These are phyloP conservation scores for Nestor notabilis DNA, from an alignment of 2,113 vertebrate genomes.

Conservation along the genomic window DNA sequence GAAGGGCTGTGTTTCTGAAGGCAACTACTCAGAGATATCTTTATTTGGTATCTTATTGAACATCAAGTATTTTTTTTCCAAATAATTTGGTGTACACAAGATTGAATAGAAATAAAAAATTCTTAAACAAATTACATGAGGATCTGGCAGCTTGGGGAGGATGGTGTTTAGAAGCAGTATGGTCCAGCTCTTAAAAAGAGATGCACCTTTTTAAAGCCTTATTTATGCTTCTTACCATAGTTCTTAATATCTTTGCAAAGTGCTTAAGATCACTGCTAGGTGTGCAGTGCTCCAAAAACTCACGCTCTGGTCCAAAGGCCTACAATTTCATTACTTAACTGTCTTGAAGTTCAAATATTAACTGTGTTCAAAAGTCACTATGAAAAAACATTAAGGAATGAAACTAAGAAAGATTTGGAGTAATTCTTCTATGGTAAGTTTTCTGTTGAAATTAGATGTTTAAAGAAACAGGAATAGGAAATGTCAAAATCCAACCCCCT, in stretches of 20 bases:
- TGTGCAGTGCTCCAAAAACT: neutral
- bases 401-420: neutral
- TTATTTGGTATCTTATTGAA: neutral
- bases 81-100: neutral
- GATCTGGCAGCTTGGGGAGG: neutral
- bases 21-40: neutral
- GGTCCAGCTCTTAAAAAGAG: neutral
- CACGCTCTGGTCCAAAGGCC: neutral
- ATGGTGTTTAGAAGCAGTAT: rapidly evolving
- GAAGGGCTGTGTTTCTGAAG: neutral
- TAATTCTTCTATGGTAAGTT: neutral
- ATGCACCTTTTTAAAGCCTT: neutral
- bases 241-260: neutral
- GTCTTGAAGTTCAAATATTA: neutral
- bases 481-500: neutral
- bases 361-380: neutral
- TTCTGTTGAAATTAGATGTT: neutral
- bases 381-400: neutral
- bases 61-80: neutral
- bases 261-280: neutral
- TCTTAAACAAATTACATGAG: neutral
- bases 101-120: neutral
- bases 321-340: neutral
- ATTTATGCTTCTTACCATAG: neutral
- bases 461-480: neutral